Percentiles rank a stretch among this genome's conserved stretches.
Evolutionary conservation across 2,113 vertebrate genomes (phyloP).

Genomic region (Saccopteryx bilineata): DNA sequence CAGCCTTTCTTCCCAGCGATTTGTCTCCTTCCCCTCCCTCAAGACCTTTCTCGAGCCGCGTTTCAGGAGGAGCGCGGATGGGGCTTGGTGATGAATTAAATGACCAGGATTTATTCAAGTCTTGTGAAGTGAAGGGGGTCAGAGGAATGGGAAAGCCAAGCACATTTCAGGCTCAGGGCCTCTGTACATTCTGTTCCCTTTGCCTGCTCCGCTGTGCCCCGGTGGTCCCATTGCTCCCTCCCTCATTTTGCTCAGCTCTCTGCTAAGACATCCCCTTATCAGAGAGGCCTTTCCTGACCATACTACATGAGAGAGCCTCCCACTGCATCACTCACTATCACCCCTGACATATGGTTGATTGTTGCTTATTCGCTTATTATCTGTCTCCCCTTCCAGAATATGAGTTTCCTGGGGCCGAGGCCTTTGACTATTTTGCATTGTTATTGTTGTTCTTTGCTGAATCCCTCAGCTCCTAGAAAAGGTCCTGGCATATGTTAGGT

Average conservation of each 20-base stretch:
- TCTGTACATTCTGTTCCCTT: not conserved
- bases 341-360: not conserved
- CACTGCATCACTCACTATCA: too few species aligned
- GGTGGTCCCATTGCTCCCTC: not conserved
- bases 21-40: not conserved
- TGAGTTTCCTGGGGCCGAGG: not conserved
- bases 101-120: not conserved
- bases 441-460: not conserved
- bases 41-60: not conserved
- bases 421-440: not conserved
- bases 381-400: not conserved
- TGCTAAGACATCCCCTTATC: not conserved
- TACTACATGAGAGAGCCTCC: rapidly evolving
- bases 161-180: not conserved
- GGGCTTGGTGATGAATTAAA: not conserved
- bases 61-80: not conserved
- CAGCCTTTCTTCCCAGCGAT: not conserved
- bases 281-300: not conserved
- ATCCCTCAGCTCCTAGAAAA: not conserved
- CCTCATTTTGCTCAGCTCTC: not conserved
- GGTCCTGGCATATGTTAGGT: not conserved
- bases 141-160: not conserved
- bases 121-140: not conserved
- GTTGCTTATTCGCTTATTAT: not conserved
- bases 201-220: not conserved